Percentiles rank a stretch among this genome's conserved stretches.
Conservation (phyloP, 2,113 vertebrate species). For the Solea solea region DNA sequence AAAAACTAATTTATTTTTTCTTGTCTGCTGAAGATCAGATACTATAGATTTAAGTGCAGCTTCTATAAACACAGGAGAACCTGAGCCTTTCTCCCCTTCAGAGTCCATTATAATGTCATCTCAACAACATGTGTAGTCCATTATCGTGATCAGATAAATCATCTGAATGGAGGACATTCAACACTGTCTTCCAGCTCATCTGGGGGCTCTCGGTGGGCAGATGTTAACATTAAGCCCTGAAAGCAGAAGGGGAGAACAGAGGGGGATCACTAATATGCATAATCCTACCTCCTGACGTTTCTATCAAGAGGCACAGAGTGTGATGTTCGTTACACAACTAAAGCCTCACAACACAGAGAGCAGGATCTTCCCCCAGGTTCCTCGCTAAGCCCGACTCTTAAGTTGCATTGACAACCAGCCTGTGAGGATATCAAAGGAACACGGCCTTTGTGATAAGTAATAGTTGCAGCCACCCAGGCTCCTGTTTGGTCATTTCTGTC, state of each 20-base stretch:
- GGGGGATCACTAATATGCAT: constrained; percentile 72
- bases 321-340: constrained; percentile 64
- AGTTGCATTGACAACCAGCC: constrained; percentile 61
- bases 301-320: constrained; percentile 72
- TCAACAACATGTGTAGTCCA: constrained; percentile 65
- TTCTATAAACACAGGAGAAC: constrained; percentile 37
- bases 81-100: constrained; percentile 34
- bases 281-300: constrained; percentile 80
- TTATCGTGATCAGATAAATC: constrained; percentile 70
- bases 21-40: constrained; percentile 32
- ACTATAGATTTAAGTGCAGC: constrained; percentile 22
- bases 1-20: constrained; percentile 6
- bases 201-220: constrained; percentile 55
- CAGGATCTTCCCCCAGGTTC: constrained; percentile 64
- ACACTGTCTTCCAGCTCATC: constrained; percentile 48
- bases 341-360: constrained; percentile 66
- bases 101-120: constrained; percentile 63
- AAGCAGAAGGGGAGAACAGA: constrained; percentile 62
- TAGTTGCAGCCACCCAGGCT: constrained; percentile 51
- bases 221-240: constrained; percentile 70
- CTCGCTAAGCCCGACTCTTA: constrained; percentile 64
- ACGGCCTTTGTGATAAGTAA: constrained; percentile 62
- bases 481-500: constrained; percentile 55
- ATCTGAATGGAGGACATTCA: constrained; percentile 68
- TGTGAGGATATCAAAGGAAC: constrained; percentile 69